phyloP scores from a whole-genome alignment of 2,113 vertebrate genomes.

The Mirza zaza region DNA sequence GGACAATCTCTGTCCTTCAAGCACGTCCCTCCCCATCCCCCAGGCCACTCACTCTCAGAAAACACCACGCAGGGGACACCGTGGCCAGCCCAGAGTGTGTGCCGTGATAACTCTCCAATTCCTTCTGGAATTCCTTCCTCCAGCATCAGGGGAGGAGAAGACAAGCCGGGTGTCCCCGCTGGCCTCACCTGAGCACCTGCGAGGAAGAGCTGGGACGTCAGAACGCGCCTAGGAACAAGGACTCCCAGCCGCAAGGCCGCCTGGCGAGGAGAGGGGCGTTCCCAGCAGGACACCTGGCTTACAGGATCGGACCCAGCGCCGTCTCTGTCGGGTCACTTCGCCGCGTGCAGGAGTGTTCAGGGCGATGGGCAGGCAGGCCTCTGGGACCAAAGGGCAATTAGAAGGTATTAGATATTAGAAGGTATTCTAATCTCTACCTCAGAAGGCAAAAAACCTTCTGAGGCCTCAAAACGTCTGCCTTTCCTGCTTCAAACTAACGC shows the following conservation, averaged over 20 bases:
- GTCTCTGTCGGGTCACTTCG: background rate
- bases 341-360: too few species aligned
- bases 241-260: background rate
- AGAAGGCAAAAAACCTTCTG: background rate
- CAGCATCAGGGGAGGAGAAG: background rate
- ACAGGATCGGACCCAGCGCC: fast-evolving
- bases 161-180: background rate
- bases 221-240: background rate
- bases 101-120: fast-evolving
- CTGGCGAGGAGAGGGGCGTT: fast-evolving
- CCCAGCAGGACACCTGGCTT: background rate
- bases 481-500: background rate
- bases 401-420: background rate
- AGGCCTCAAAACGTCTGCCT: background rate
- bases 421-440: background rate
- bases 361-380: fast-evolving
- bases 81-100: background rate
- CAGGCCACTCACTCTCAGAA: background rate
- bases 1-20: background rate
- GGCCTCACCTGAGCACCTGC: background rate
- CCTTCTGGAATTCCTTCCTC: background rate
- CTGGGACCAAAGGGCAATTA: background rate
- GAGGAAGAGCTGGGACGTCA: background rate
- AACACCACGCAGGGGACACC: background rate
- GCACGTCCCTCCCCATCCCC: fast-evolving